Evolutionary conservation across 2,113 vertebrate genomes (phyloP).

Genomic region (Bufo gargarizans): DNA sequence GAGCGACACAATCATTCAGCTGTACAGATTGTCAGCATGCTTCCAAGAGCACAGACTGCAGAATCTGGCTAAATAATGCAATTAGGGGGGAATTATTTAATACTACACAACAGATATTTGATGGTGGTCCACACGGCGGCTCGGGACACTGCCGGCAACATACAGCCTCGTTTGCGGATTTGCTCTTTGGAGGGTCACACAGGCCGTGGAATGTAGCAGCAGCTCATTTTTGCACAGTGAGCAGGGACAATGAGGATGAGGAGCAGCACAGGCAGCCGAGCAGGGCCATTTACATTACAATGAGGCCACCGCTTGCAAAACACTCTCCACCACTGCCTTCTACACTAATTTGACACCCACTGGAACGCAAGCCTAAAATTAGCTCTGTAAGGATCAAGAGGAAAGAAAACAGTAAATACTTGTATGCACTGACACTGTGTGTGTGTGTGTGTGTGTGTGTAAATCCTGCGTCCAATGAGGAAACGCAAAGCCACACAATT

Average conservation of each 20-base stretch:
- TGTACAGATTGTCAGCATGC: constrained; percentile 5
- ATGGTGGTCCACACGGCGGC: neutral
- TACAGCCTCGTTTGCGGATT: constrained; percentile 13
- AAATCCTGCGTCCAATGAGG: neutral
- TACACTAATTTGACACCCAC: neutral
- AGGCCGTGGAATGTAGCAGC: constrained; percentile 48
- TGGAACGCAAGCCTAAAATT: neutral
- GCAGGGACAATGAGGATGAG: constrained; percentile 45
- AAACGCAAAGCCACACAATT: neutral
- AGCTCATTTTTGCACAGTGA: constrained; percentile 53
- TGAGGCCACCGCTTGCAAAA: constrained; percentile 26
- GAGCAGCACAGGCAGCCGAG: neutral
- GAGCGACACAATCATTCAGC: neutral
- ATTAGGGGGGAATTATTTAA: constrained; percentile 11
- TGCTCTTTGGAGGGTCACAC: constrained; percentile 34
- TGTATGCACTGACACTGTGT: neutral
- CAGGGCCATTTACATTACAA: constrained; percentile 48
- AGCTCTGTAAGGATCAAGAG: neutral
- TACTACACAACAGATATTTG: neutral
- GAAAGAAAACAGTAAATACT: neutral
- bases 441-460: neutral
- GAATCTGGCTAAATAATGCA: neutral
- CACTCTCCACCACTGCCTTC: constrained; percentile 1
- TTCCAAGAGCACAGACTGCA: neutral
- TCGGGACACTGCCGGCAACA: neutral